Conservation (phyloP, 2,797 vertebrate genomes). For the Anniella stebbinsi region DNA sequence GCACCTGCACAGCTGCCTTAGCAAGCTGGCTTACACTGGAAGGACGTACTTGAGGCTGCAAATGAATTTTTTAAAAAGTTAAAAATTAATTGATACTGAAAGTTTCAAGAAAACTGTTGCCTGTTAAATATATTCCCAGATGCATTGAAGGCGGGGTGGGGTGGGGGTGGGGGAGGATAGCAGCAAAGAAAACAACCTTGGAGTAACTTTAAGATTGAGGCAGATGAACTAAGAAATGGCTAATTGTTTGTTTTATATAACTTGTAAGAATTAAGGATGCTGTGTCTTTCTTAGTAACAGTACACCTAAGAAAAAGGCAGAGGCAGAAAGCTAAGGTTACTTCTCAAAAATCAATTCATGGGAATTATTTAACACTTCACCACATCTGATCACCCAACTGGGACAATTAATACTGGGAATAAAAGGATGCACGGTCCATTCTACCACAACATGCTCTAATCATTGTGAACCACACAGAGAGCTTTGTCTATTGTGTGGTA, state of each 20-base stretch:
- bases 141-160: slow-evolving; percentile 2
- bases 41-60: slow-evolving; percentile 47
- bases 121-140: slow-evolving; percentile 61
- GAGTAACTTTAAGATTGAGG: slow-evolving; percentile 22
- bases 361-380: neutral
- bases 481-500: too few relatives aligned
- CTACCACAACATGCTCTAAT: neutral
- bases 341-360: neutral
- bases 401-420: neutral
- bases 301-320: neutral
- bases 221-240: neutral
- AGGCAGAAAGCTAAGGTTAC: neutral
- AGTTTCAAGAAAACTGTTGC: slow-evolving; percentile 67
- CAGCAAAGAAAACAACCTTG: neutral
- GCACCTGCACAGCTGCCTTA: slow-evolving; percentile 63
- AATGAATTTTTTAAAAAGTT: slow-evolving; percentile 49
- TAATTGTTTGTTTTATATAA: neutral
- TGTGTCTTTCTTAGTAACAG: neutral
- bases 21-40: slow-evolving; percentile 52
- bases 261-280: slow-evolving; percentile 4
- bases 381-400: neutral
- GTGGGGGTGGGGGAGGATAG: neutral
- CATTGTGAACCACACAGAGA: too few relatives aligned
- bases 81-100: slow-evolving; percentile 77
- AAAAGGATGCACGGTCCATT: neutral